These are phyloP conservation scores for Choloepus hoffmanni DNA, from an alignment of 2,113 vertebrate species.

Conservation along the genomic window DNA sequence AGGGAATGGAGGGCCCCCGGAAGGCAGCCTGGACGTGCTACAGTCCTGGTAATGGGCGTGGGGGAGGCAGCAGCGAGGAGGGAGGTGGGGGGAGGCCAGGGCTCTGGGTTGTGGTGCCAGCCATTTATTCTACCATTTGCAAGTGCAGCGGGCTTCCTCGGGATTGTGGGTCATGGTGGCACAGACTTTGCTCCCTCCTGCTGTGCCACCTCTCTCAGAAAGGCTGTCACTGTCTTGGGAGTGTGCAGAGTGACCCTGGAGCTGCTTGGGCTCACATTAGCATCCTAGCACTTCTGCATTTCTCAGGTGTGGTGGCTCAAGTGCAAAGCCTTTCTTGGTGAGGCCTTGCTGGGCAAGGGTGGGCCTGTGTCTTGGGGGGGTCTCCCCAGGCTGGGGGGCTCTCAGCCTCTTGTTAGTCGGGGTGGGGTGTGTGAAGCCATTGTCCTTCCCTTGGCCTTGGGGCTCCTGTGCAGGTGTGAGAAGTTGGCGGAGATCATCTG, in stretches of 20 bases:
- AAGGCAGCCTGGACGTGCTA: slow-evolving; percentile 96
- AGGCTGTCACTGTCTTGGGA: neutral
- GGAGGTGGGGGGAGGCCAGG: neutral
- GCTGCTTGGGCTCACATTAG: neutral
- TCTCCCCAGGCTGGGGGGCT: neutral
- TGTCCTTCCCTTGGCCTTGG: neutral
- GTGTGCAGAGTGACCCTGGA: neutral
- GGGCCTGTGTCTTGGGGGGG: neutral
- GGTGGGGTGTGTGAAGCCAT: neutral
- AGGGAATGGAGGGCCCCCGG: slow-evolving; percentile 95
- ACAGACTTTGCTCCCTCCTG: neutral
- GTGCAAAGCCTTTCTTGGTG: neutral
- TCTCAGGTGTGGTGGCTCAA: neutral
- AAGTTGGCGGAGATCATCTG: slow-evolving; percentile 98
- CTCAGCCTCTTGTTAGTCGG: neutral
- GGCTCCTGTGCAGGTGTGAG: slow-evolving; percentile 92
- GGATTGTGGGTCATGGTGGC: neutral
- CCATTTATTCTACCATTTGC: neutral
- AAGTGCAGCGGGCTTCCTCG: neutral
- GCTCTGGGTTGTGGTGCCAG: rapidly evolving
- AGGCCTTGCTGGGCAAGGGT: neutral
- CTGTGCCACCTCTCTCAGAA: neutral
- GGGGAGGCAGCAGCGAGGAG: rapidly evolving
- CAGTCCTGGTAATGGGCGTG: slow-evolving; percentile 83
- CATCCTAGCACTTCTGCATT: neutral